These are phyloP conservation scores for Trichacis sp. DNA, from an alignment of 2,888 invertebrate species.

Conservation along the genomic window DNA sequence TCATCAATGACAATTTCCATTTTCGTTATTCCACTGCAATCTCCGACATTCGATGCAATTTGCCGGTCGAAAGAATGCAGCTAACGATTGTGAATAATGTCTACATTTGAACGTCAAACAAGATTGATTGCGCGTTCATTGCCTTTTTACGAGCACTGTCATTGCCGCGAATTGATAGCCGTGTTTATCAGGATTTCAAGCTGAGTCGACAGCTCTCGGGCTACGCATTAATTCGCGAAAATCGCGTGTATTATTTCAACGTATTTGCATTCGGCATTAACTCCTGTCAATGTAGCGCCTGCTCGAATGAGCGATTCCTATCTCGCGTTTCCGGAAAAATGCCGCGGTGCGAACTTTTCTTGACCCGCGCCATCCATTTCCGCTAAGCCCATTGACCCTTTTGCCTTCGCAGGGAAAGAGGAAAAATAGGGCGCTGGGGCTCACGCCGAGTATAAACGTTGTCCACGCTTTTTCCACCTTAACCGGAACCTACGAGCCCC, in stretches of 20 bases:
- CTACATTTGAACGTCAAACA: slow-evolving; percentile 8
- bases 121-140: slow-evolving; percentile 6
- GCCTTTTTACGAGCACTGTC: slow-evolving; percentile 1
- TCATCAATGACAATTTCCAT: not conserved
- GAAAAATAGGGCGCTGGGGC: slow-evolving; percentile 18
- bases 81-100: slow-evolving; percentile 10
- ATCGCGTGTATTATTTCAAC: not conserved
- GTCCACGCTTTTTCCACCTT: slow-evolving; percentile 38
- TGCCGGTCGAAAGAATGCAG: slow-evolving; percentile 2
- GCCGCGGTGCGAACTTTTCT: too few species aligned
- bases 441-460: slow-evolving; percentile 31
- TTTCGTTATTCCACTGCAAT: not conserved
- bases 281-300: not conserved
- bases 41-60: not conserved
- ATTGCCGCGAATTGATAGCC: slow-evolving; percentile 1
- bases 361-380: slow-evolving; percentile 58
- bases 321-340: not conserved
- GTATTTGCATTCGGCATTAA: not conserved
- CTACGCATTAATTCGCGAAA: not conserved
- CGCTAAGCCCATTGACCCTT: slow-evolving; percentile 61
- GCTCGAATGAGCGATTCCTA: not conserved
- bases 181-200: slow-evolving; percentile 9
- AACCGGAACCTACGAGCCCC: slow-evolving; percentile 32
- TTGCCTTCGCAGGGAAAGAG: slow-evolving; percentile 19
- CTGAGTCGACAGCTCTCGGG: slow-evolving; percentile 1